Conservation (phyloP, 2,888 invertebrate genomes). For the Dilophus febrilis region DNA sequence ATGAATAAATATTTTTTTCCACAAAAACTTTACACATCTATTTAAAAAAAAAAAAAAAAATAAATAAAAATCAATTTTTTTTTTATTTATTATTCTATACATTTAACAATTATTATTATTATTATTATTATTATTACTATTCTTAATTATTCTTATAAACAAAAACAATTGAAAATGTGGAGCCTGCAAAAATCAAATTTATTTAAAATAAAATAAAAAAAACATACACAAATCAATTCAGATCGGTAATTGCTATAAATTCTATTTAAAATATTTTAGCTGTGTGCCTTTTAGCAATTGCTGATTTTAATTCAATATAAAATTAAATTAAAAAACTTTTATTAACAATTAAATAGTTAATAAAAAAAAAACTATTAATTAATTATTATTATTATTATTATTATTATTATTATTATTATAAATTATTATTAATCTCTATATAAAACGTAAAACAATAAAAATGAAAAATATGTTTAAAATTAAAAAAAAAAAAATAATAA, state of each 20-base stretch:
- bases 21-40: too few species aligned
- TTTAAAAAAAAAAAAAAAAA: too few species aligned
- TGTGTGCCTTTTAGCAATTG: slow-evolving; percentile 74
- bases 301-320: slow-evolving; percentile 32
- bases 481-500: too few species aligned
- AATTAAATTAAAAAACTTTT: slow-evolving; percentile 6
- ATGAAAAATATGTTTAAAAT: too few species aligned
- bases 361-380: too few species aligned
- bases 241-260: slow-evolving; percentile 25
- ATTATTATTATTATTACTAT: neutral
- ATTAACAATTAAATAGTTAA: slow-evolving; percentile 1
- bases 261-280: slow-evolving; percentile 39
- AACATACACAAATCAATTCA: neutral
- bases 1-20: too few species aligned
- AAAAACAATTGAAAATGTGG: slow-evolving; percentile 6
- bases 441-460: too few species aligned
- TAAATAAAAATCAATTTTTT: too few species aligned
- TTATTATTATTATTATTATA: too few species aligned
- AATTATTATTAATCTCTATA: too few species aligned
- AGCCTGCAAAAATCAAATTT: slow-evolving; percentile 4
- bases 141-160: slow-evolving; percentile 1
- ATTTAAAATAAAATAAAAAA: slow-evolving; percentile 4
- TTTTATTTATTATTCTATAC: too few species aligned
- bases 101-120: neutral
- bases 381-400: too few species aligned